Conservation (phyloP, 2,113 vertebrate species). For the Pogona vitticeps region DNA sequence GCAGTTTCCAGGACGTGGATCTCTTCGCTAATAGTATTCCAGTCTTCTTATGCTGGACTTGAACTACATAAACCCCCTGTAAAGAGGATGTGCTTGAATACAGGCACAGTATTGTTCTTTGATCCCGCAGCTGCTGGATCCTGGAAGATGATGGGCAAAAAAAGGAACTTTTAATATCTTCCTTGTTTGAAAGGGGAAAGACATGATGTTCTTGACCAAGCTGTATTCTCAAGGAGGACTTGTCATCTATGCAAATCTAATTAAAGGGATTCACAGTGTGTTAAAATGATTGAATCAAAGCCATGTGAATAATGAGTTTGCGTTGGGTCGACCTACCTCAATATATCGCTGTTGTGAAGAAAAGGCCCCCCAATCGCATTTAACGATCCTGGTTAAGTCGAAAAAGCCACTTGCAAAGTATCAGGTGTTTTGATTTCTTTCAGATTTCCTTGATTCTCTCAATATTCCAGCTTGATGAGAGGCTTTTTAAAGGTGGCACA, state of each 20-base stretch:
- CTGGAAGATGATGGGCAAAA: too few species aligned
- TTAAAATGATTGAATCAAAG: slow-evolving; percentile 25
- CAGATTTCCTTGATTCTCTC: slow-evolving; percentile 59
- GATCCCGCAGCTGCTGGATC: too few species aligned
- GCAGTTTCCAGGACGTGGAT: too few species aligned
- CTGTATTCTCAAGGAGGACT: slow-evolving; percentile 9
- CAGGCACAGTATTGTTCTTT: too few species aligned
- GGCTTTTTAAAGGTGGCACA: slow-evolving; percentile 62
- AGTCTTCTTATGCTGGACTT: too few species aligned
- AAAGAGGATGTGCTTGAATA: too few species aligned
- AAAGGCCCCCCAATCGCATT: slow-evolving; percentile 32
- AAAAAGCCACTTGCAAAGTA: slow-evolving; percentile 53
- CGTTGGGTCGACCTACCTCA: slow-evolving; percentile 13
- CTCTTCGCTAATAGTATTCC: too few species aligned
- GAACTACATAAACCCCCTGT: too few species aligned
- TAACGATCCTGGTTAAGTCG: slow-evolving; percentile 40
- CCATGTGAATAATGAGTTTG: slow-evolving; percentile 40
- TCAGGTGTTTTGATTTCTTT: slow-evolving; percentile 66
- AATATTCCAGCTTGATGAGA: slow-evolving; percentile 62
- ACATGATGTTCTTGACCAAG: neutral
- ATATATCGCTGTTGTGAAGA: slow-evolving; percentile 9
- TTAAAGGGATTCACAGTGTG: slow-evolving; percentile 27
- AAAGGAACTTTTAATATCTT: too few species aligned
- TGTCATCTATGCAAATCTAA: slow-evolving; percentile 18
- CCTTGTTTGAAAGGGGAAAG: too few species aligned